Conservation (phyloP, 2,797 vertebrate species). For the Gallirallus australis region DNA sequence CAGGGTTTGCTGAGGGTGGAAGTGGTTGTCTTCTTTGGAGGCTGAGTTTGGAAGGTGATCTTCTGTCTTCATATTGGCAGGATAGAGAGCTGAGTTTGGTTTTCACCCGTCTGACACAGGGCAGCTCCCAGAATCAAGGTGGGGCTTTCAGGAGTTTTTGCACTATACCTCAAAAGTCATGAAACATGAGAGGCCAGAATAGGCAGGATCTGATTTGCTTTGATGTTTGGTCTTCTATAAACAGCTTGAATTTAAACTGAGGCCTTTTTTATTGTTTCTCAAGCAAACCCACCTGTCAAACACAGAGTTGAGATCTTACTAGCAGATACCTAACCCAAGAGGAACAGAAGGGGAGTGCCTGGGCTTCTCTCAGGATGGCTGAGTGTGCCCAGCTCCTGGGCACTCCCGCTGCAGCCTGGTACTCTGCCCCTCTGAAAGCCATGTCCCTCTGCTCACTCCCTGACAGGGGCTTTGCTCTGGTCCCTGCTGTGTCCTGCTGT, state of each 20-base stretch:
- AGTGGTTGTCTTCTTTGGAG: background rate
- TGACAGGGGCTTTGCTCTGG: background rate
- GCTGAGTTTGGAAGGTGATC: background rate
- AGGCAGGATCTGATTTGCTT: background rate
- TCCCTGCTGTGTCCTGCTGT: background rate
- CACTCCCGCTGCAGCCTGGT: rapidly evolving
- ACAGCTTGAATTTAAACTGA: background rate
- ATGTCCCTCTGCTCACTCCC: background rate
- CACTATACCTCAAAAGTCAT: background rate
- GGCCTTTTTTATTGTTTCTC: background rate
- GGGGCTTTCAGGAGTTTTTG: background rate
- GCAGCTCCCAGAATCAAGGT: background rate
- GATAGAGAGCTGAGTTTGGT: background rate
- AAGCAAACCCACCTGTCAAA: background rate
- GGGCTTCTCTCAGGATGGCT: background rate
- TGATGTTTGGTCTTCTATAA: background rate
- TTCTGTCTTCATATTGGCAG: background rate
- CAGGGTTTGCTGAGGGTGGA: background rate
- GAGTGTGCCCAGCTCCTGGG: background rate
- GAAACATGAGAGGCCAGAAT: background rate
- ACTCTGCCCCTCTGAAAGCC: background rate
- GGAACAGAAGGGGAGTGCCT: background rate
- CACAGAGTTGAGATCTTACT: background rate
- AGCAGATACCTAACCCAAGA: background rate
- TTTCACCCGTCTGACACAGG: background rate